Evolutionary conservation across 2,888 invertebrate genomes (phyloP).

Genomic region (Glyphotaelius pellucidus): DNA sequence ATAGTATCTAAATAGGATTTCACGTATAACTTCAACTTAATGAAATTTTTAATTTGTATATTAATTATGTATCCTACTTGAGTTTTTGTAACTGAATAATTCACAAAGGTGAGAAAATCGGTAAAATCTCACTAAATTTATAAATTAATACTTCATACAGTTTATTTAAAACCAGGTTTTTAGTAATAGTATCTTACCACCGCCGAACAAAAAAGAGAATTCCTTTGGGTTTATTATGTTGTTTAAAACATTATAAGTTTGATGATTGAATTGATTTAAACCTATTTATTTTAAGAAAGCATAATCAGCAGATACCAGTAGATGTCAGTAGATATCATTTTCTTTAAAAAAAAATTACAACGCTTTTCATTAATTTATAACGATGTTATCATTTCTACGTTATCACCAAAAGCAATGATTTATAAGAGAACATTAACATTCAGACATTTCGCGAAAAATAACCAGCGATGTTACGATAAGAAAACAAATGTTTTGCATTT

Average conservation of each 20-base stretch:
- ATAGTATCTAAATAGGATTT: too few relatives aligned
- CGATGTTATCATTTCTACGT: background rate
- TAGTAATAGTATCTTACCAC: background rate
- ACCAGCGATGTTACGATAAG: background rate
- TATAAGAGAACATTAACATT: background rate
- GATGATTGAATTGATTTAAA: background rate
- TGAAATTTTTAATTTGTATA: too few relatives aligned
- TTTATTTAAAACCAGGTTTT: too few relatives aligned
- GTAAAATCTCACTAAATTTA: too few relatives aligned
- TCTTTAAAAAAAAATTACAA: background rate
- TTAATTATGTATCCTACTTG: too few relatives aligned
- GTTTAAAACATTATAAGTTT: background rate
- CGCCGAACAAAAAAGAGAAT: background rate
- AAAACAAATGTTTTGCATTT: background rate
- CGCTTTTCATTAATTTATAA: background rate
- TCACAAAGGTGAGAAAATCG: too few relatives aligned
- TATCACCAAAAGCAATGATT: background rate
- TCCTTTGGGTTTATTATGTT: background rate
- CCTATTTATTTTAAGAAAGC: background rate
- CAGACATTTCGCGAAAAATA: background rate
- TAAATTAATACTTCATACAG: too few relatives aligned
- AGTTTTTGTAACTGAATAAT: too few relatives aligned
- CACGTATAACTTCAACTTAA: too few relatives aligned
- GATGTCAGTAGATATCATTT: background rate
- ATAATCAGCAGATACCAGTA: background rate